Evolutionary conservation across 2,888 invertebrate genomes (phyloP), one percentile per base, ranked within the genome.

Genomic region (Aspidiotus rigidus): DNA sequence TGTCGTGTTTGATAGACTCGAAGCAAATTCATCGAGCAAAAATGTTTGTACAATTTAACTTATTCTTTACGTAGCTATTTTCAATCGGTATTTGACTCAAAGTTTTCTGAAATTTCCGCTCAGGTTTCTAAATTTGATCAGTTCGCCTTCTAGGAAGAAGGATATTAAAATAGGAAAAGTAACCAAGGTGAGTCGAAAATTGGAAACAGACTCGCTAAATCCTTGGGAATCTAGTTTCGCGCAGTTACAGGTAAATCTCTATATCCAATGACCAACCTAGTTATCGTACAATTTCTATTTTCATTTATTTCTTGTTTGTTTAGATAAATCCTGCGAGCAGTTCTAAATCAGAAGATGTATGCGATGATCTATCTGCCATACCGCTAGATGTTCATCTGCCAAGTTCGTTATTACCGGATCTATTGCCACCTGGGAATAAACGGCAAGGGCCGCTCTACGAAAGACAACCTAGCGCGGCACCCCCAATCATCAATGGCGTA

Each of bases 11-110:
- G 11, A 42, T 66, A n/a, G 66, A 66, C 44, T 66, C 66, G 28
- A 66, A 66, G 49, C 57, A 57, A 42, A 57, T 66, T 42, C 59
- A 66, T n/a, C 57, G 56, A 66, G 66, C 66, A 41, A 57, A 66
- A n/a, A 42, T 66, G 66, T 66, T 44, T 59, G 66, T 66, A 42
- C 39, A 8, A 28, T 28, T 28, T 5, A 28, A 28, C 28, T 28
- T 28, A 28, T 28, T 28, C 5, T 5, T 28, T 28, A 28, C 5
- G 28, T 28, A 28, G 28, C 28, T 28, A 28, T 28, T 28, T 28
- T 28, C 28, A 5, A 28, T 5, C 5, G 28, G 1, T 28, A 28
- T 3, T 28, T 28, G 5, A 28, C 10, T 28, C 39, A 10, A n/a
- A 62, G 41, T 55, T 64, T 57, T 64, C 16, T 5, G 7, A 10